Evolutionary conservation across 2,113 vertebrate species (phyloP).

Genomic region (Axis porcinus): DNA sequence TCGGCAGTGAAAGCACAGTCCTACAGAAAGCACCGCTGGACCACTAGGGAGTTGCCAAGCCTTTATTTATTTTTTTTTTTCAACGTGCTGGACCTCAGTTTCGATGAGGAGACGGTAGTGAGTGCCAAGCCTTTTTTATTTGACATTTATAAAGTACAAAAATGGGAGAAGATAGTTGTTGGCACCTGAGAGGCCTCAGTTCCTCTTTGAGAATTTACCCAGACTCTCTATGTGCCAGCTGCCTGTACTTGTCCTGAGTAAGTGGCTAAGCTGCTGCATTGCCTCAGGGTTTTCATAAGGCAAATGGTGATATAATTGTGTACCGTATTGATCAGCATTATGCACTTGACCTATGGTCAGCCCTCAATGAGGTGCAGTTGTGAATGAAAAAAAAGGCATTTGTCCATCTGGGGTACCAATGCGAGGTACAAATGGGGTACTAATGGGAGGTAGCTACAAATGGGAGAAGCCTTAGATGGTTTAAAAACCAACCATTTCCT

Average conservation of each 20-base stretch:
- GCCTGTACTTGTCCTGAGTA: background rate
- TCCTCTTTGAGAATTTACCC: background rate
- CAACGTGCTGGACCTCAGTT: too few species aligned
- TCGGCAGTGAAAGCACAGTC: background rate
- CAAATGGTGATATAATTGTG: background rate
- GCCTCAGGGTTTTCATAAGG: background rate
- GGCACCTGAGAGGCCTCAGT: background rate
- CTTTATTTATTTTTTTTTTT: too few species aligned
- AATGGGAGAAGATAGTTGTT: background rate
- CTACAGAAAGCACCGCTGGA: background rate
- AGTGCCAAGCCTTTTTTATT: background rate
- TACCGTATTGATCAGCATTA: fast-evolving
- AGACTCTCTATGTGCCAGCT: background rate
- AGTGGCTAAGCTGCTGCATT: fast-evolving
- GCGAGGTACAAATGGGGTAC: background rate
- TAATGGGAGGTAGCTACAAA: background rate
- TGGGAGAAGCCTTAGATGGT: fast-evolving
- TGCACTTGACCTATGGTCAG: fast-evolving
- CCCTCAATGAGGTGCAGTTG: background rate
- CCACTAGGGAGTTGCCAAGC: background rate
- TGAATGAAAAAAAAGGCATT: background rate
- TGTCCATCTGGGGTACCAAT: background rate
- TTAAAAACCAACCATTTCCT: background rate
- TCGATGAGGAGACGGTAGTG: too few species aligned
- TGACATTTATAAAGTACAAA: background rate